Percentiles rank a stretch among this genome's conserved stretches.
phyloP scores from a whole-genome alignment of 2,797 vertebrate genomes.

The Lemur catta region DNA sequence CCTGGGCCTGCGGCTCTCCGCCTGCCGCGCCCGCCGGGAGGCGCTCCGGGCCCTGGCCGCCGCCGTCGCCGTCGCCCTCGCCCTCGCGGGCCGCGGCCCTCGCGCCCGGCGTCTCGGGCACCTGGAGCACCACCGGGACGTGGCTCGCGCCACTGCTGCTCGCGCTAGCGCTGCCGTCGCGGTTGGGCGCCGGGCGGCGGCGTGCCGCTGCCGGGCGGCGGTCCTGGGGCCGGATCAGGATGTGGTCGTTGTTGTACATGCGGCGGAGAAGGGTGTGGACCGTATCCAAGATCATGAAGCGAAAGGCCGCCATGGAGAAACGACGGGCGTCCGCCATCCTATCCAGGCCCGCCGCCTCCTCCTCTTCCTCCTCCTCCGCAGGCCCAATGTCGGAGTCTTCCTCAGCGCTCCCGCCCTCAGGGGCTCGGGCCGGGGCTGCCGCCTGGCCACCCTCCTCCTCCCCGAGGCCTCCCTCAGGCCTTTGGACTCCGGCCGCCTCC shows the following conservation, averaged over 20 bases:
- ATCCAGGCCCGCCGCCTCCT: fast-evolving
- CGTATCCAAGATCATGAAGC: neutral
- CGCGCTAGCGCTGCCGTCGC: too few species aligned
- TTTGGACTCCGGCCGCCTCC: neutral
- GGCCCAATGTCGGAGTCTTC: neutral
- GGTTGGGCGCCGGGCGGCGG: fast-evolving
- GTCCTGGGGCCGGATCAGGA: fast-evolving
- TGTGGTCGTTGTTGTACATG: neutral
- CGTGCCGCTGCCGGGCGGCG: fast-evolving
- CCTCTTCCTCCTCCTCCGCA: fast-evolving
- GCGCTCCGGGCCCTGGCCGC: neutral
- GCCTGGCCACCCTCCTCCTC: neutral
- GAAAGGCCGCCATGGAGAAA: neutral
- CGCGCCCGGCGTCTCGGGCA: fast-evolving
- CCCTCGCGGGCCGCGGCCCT: neutral
- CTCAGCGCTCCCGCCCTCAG: fast-evolving
- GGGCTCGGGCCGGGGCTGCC: fast-evolving
- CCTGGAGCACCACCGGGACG: fast-evolving
- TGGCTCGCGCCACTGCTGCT: fast-evolving
- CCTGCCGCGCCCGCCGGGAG: neutral
- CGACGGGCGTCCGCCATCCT: fast-evolving
- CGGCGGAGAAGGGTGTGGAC: neutral
- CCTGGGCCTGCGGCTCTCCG: neutral
- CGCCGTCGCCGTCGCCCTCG: too few species aligned
- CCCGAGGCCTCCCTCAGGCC: neutral